Evolutionary conservation across 2,797 vertebrate genomes (phyloP), one percentile per base, ranked within the genome.

Genomic region (Typhlichthys eigenmanni): DNA sequence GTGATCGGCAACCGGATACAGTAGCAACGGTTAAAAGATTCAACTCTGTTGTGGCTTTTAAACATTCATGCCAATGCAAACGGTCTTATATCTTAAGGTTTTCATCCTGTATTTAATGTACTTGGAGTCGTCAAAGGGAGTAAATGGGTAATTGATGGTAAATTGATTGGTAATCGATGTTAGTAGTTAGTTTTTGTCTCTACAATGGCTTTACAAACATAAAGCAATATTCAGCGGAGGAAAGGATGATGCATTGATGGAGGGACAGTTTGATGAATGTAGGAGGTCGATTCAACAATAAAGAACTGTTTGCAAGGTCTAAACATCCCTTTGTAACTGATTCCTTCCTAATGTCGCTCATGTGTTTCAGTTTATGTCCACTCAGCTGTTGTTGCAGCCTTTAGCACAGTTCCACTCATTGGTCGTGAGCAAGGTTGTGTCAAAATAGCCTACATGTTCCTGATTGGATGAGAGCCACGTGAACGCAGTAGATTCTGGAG

Each of bases 51-150:
- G 62, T 47, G 1, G 48, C 19, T 66, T 58, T 43, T 58, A 67
- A 76, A 66, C 66, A 50, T 12, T 72, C 63, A 64, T 34, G 24
- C 17, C 48, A 32, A 48, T 14, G 34, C 56, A 50, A 55, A 48
- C 46, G 38, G 51, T 14, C 0, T 43, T 47, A 48, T 47, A 46
- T 54, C 17, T 29, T 56, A 24, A 13, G 47, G 51, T 56, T 68
- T 32, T 59, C 57, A 72, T 72, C 59, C 17, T 2, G 58, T 47
- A n/a, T 14, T 1, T n/a, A 13, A 50, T 8, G 17, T 50, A 50
- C 48, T 16, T 50, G 13, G 13, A n/a, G 48, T n/a, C 2, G 48
- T 50, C 6, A 7, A 16, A 50, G 48, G 14, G 5, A 50, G 6
- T 7, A 50, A 7, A 50, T 50, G 48, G 14, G 14, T 12, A n/a